These are phyloP conservation scores for Perca schrenkii DNA, from an alignment of 2,113 vertebrate species.

Conservation along the genomic window DNA sequence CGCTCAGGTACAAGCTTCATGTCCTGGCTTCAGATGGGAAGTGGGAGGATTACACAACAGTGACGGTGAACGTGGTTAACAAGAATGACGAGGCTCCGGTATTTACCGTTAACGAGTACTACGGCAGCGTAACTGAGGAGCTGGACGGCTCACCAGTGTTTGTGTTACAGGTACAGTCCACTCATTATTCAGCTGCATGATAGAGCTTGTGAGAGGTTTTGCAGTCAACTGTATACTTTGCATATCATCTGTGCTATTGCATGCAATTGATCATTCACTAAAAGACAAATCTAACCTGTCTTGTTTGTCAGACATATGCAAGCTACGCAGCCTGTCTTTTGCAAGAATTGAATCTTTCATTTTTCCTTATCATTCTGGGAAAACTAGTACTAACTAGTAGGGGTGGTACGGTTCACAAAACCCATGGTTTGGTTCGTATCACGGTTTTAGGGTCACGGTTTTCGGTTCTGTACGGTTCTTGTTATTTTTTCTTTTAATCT, in stretches of 20 bases:
- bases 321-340: neutral
- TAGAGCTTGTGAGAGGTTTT: neutral
- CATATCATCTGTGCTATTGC: neutral
- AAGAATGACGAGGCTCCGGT: slow-evolving; percentile 93
- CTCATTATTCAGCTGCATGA: neutral
- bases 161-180: slow-evolving; percentile 87
- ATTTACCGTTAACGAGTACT: slow-evolving; percentile 90
- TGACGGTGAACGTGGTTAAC: slow-evolving; percentile 88
- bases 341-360: neutral
- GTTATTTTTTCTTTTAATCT: too few relatives aligned
- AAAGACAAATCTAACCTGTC: neutral
- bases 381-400: neutral
- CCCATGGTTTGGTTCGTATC: too few relatives aligned
- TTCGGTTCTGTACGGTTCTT: too few relatives aligned
- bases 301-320: neutral
- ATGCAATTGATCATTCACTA: neutral
- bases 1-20: slow-evolving; percentile 86
- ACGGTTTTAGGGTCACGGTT: too few relatives aligned
- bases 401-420: too few relatives aligned
- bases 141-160: slow-evolving; percentile 89
- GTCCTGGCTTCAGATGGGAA: slow-evolving; percentile 92
- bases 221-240: neutral
- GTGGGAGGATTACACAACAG: slow-evolving; percentile 91
- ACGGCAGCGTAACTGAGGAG: slow-evolving; percentile 90
- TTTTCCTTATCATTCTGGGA: too few relatives aligned